Percentiles rank a stretch among this genome's conserved stretches.
phyloP scores from a whole-genome alignment of 2,888 invertebrate species.

The Harpalus rubripes region DNA sequence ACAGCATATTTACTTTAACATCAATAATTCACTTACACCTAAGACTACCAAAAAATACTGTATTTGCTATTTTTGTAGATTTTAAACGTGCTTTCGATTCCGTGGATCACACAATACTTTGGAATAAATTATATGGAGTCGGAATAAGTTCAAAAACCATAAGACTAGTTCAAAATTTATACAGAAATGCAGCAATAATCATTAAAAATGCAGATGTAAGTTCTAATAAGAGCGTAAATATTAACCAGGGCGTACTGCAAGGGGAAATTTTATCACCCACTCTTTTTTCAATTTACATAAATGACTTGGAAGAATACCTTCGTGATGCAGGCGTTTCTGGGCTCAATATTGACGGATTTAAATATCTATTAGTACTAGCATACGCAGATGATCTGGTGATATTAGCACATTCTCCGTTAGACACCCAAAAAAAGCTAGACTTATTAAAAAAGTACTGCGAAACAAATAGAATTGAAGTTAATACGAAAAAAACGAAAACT shows the following conservation, averaged over 20 bases:
- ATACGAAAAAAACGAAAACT: not conserved
- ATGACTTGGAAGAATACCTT: not conserved
- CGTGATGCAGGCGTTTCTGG: not conserved
- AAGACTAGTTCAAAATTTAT: not conserved
- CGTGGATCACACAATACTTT: not conserved
- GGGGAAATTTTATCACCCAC: slow-evolving; percentile 1
- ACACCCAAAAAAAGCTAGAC: not conserved
- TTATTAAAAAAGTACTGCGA: not conserved
- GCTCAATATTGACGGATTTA: not conserved
- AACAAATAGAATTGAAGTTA: not conserved
- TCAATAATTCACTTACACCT: not conserved
- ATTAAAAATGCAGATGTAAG: not conserved
- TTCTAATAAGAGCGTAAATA: not conserved
- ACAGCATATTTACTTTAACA: not conserved
- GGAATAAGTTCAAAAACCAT: not conserved
- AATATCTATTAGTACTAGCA: not conserved
- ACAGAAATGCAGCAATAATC: not conserved
- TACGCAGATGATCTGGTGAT: too few species aligned
- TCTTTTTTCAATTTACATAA: not conserved
- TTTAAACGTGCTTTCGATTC: too few species aligned
- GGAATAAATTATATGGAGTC: not conserved
- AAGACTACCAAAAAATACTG: not conserved
- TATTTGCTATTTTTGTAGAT: not conserved
- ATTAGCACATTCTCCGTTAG: not conserved
- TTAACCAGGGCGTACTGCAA: not conserved